These are phyloP conservation scores for Parnassius apollo DNA, from an alignment of 2,888 invertebrate species.

Conservation along the genomic window DNA sequence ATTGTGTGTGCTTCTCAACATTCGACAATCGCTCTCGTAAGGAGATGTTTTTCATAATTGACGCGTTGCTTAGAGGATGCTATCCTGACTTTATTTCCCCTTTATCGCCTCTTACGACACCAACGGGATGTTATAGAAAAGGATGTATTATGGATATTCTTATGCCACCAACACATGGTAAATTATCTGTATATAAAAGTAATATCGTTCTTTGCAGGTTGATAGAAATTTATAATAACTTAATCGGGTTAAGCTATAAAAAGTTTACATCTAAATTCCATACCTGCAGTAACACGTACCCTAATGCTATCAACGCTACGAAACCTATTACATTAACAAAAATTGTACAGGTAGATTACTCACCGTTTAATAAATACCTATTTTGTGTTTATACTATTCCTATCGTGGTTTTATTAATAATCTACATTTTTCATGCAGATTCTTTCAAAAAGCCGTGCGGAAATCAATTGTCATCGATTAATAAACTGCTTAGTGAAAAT, in stretches of 20 bases:
- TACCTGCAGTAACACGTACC: conserved; percentile 89
- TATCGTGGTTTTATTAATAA: not conserved
- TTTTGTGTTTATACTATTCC: too few relatives aligned
- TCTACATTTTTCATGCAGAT: conserved; percentile 52
- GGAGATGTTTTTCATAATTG: too few relatives aligned
- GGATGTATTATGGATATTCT: too few relatives aligned
- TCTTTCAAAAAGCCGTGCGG: conserved; percentile 84
- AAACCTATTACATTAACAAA: conserved; percentile 87
- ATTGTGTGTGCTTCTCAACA: too few relatives aligned
- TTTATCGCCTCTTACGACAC: too few relatives aligned
- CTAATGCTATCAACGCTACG: conserved; percentile 85
- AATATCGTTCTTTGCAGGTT: conserved; percentile 70
- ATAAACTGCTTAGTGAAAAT: conserved; percentile 85
- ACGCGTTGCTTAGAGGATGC: too few relatives aligned
- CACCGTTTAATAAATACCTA: too few relatives aligned
- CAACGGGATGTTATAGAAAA: too few relatives aligned
- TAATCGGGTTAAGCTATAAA: conserved; percentile 81
- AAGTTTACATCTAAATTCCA: conserved; percentile 79
- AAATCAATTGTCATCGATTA: conserved; percentile 85
- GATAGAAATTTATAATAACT: conserved; percentile 82
- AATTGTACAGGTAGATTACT: conserved; percentile 83
- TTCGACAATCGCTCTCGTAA: too few relatives aligned
- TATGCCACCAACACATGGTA: too few relatives aligned
- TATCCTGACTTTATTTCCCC: too few relatives aligned
- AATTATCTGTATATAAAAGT: conserved; percentile 2